These are phyloP conservation scores for Ranitomeya imitator DNA, from an alignment of 2,113 vertebrate species.

Conservation along the genomic window DNA sequence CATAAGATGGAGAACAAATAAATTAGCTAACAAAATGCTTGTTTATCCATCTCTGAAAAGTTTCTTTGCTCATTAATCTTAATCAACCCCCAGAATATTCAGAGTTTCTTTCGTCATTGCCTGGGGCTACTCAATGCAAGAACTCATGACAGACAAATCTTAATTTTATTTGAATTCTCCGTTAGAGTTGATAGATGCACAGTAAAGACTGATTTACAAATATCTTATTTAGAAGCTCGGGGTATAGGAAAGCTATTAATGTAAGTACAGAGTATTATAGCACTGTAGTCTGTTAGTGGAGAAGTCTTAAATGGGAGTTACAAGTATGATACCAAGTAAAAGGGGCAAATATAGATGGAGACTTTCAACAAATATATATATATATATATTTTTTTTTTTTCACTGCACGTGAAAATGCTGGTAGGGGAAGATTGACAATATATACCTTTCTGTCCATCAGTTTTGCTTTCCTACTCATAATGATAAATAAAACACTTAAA, in stretches of 20 bases:
- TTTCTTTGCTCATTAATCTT: conserved; percentile 68
- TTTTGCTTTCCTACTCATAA: no score
- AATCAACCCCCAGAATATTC: conserved; percentile 67
- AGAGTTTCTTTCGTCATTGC: conserved; percentile 68
- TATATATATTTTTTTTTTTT: no score
- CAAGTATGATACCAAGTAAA: not conserved
- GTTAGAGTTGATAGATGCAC: conserved; percentile 62
- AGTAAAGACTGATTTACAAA: conserved; percentile 67
- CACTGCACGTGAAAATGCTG: no score
- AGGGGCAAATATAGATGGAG: not conserved
- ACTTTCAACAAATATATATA: not conserved
- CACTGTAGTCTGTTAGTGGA: not conserved
- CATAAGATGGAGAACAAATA: conserved; percentile 71
- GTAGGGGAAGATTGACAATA: no score
- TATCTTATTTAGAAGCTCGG: conserved; percentile 64
- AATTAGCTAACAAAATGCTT: conserved; percentile 64
- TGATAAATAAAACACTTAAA: not conserved
- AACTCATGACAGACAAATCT: conserved; percentile 68
- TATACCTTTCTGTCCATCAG: no score
- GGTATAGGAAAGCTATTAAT: conserved; percentile 11
- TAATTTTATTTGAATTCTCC: conserved; percentile 71
- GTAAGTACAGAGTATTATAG: not conserved
- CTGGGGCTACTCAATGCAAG: conserved; percentile 64
- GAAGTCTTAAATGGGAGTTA: not conserved
- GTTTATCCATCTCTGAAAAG: conserved; percentile 67